A percentile compares a stretch with the other conserved stretches of the same genome.
phyloP scores from a whole-genome alignment of 2,888 invertebrate species.

The Noctua janthe region DNA sequence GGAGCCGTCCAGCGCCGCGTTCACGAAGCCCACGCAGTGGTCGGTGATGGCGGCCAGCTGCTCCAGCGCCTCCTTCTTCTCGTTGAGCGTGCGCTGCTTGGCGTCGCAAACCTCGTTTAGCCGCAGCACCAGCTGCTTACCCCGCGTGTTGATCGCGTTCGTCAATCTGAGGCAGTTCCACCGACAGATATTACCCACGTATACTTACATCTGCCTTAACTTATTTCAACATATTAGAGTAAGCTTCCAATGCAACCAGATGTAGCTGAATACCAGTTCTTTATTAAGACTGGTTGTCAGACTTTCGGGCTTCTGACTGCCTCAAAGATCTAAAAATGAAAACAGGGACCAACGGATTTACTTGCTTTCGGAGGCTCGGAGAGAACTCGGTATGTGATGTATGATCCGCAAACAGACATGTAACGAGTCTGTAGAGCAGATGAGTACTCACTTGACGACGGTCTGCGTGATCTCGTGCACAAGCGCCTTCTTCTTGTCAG shows the following conservation, averaged over 20 bases:
- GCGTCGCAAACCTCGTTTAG: constrained; percentile 94
- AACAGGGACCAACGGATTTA: no score
- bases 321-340: background rate
- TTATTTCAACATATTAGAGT: background rate
- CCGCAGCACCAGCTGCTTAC: constrained; percentile 95
- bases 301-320: background rate
- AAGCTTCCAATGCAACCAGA: background rate
- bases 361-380: background rate
- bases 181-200: background rate
- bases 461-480: constrained; percentile 96
- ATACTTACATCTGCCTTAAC: background rate
- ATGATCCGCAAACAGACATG: background rate
- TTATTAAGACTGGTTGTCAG: background rate
- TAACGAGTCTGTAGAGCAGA: background rate
- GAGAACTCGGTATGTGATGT: background rate
- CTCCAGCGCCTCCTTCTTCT: constrained; percentile 96
- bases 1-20: constrained; percentile 94
- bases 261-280: background rate
- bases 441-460: constrained; percentile 93
- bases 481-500: constrained; percentile 95
- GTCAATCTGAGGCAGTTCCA: constrained; percentile 81
- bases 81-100: constrained; percentile 94
- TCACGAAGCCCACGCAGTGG: constrained; percentile 96
- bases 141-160: constrained; percentile 95
- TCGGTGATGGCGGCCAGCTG: constrained; percentile 96